A percentile compares a stretch with the other conserved stretches of the same genome.
These are phyloP conservation scores for Cynodonichthys magdalenae DNA, from an alignment of 2,797 vertebrate species.

Conservation along the genomic window DNA sequence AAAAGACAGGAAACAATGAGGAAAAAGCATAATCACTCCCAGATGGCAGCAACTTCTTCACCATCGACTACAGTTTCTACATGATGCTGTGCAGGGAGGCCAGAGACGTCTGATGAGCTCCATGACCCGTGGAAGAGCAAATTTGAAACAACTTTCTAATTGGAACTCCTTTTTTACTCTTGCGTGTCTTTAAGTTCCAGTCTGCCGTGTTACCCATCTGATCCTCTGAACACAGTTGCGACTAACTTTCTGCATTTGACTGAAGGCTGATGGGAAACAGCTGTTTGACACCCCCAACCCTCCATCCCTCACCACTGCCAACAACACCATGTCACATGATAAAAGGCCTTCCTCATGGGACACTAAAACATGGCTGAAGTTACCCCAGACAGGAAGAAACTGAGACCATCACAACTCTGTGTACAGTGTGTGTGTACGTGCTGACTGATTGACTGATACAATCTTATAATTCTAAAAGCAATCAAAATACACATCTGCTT, in stretches of 20 bases:
- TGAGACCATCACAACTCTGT: conserved; percentile 50
- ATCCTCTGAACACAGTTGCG: conserved; percentile 48
- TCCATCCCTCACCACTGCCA: conserved; percentile 24
- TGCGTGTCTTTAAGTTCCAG: conserved; percentile 53
- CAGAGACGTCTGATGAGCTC: conserved; percentile 50
- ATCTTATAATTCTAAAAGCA: conserved; percentile 55
- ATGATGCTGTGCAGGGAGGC: conserved; percentile 33
- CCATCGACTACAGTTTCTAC: conserved; percentile 56
- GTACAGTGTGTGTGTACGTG: conserved; percentile 29
- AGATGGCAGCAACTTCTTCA: conserved; percentile 75
- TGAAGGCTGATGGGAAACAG: conserved; percentile 81
- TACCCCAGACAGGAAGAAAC: conserved; percentile 73
- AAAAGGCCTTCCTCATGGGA: conserved; percentile 73
- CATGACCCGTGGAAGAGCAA: conserved; percentile 66
- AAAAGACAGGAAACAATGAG: conserved; percentile 79
- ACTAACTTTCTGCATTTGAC: conserved; percentile 66
- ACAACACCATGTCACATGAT: conserved; percentile 71
- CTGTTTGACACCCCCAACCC: conserved; percentile 56
- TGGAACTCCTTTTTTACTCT: conserved; percentile 61
- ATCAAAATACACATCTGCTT: conserved; percentile 72
- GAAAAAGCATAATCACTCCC: conserved; percentile 79
- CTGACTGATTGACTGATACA: conserved; percentile 68
- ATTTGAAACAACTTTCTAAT: conserved; percentile 79
- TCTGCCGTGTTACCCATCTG: conserved; percentile 39
- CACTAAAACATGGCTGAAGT: conserved; percentile 65